Base-by-base conservation (phyloP, 53 echinoderm and acorn worm species). In the Actinopyga echinites region DNA sequence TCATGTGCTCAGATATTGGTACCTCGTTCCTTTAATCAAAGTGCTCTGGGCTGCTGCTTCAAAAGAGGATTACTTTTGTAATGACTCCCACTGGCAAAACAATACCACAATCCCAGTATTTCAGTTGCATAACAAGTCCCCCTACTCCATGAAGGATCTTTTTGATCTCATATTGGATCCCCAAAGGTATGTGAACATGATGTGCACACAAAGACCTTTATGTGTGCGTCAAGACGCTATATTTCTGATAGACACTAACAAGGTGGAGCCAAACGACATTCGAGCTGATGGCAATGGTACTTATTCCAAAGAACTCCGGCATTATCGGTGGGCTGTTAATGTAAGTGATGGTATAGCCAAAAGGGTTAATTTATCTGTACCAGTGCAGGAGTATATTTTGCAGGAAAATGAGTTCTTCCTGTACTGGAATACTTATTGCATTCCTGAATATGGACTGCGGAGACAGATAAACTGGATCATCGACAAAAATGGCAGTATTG, bases 281-380 rank as follows among this genome's bases (percentile, higher is more conserved):
- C 38, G 62, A 64, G 40, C 82, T 22, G 65, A 82, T 64, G 82
- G 82, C 8, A 82, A 82, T 67, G 69, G 69, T 30, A 67, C 49
- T 12, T 83, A 83, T 52, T 15, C 52, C 5, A 68, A 67, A 31
- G 83, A 83, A 66, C 83, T 83, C 45, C 52, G 83, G 53, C 83
- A 83, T 83, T 83, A 83, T 68, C 83, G 83, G 45, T 83, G 83
- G 83, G 68, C 67, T 44, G 83, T 83, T 8, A 83, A 65, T 44
- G 43, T 66, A 43, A 56, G 49, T 30, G 54, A 83, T 66, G 83
- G 83, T 28, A 65, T 52, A 32, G 40, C 45, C 40, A 65, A 52
- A 29, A 29, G 36, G 83, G 38, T 64, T 42, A 43, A 43, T 21
- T 26, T 55, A n/a, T 49, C 26, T 56, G 69, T 54, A 58, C 20